phyloP scores from a whole-genome alignment of 2,888 invertebrate species.

The Leuctra nigra region DNA sequence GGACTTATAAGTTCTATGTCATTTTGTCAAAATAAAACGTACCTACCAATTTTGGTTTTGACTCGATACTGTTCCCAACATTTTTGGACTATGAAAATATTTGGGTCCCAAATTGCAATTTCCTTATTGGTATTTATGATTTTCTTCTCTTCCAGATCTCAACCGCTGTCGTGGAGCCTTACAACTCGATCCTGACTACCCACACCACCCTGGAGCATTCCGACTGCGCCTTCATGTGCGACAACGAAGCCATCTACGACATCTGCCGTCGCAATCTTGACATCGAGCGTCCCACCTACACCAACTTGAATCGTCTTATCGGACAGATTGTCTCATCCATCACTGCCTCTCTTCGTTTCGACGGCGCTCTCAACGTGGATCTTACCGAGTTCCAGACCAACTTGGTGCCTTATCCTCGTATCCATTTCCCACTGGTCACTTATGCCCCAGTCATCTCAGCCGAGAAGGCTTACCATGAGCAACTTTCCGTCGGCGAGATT shows the following conservation, averaged over 20 bases:
- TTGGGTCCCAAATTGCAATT: no score
- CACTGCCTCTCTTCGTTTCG: conserved; percentile 53
- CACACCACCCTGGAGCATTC: conserved; percentile 56
- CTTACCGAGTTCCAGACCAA: conserved; percentile 56
- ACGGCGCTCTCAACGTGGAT: conserved; percentile 55
- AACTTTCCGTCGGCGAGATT: conserved; percentile 85
- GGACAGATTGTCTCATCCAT: conserved; percentile 53
- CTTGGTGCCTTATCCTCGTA: conserved; percentile 55
- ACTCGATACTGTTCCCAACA: no score
- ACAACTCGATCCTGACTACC: conserved; percentile 53
- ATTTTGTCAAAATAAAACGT: no score
- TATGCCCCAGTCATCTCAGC: conserved; percentile 57
- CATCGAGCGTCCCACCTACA: conserved; percentile 53
- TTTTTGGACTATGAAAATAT: no score
- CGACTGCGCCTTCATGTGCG: conserved; percentile 56
- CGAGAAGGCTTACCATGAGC: conserved; percentile 92
- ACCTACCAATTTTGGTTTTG: no score
- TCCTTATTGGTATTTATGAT: background rate
- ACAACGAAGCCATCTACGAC: conserved; percentile 48
- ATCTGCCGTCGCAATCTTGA: conserved; percentile 52
- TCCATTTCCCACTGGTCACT: conserved; percentile 54
- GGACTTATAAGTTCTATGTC: no score
- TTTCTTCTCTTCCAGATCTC: conserved; percentile 45
- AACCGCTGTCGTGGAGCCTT: conserved; percentile 46
- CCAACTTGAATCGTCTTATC: conserved; percentile 54